Evolutionary conservation across 2,888 invertebrate species (phyloP).

Genomic region (Heliconius cydno): DNA sequence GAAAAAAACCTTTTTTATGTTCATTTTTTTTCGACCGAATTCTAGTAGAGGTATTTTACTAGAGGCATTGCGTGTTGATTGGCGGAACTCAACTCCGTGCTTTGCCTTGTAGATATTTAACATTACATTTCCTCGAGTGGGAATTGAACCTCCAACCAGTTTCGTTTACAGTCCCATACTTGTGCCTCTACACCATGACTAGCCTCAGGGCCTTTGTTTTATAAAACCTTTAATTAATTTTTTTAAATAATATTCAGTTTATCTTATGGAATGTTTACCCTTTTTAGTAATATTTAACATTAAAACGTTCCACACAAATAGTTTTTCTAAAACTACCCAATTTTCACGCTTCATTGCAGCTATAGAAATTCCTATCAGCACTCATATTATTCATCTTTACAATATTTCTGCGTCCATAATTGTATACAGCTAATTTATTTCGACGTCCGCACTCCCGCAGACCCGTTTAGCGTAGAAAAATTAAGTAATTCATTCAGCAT

Average conservation of each 20-base stretch:
- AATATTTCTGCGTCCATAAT: conserved; percentile 45
- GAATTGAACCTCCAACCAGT: too few species aligned
- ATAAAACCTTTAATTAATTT: not conserved
- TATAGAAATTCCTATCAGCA: conserved; percentile 34
- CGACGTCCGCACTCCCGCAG: conserved; percentile 65
- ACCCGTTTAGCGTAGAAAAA: conserved; percentile 74
- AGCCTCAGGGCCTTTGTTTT: too few species aligned
- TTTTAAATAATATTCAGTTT: not conserved
- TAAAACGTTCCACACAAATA: not conserved
- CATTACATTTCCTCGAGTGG: too few species aligned
- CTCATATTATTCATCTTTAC: conserved; percentile 37
- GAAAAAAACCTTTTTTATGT: not conserved
- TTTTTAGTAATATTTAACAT: not conserved
- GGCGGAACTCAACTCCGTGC: too few species aligned
- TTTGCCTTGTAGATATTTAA: too few species aligned
- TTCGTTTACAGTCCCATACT: too few species aligned
- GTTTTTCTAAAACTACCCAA: not conserved
- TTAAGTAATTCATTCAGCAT: conserved; percentile 80
- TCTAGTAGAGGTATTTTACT: too few species aligned
- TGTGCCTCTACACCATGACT: too few species aligned
- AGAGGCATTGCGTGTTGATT: too few species aligned
- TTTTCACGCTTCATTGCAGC: conserved; percentile 36
- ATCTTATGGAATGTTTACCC: too few species aligned
- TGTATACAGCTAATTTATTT: conserved; percentile 68
- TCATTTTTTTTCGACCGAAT: too few species aligned